These are phyloP conservation scores for Oceanodroma tethys DNA, from an alignment of 2,113 vertebrate species.

Conservation along the genomic window DNA sequence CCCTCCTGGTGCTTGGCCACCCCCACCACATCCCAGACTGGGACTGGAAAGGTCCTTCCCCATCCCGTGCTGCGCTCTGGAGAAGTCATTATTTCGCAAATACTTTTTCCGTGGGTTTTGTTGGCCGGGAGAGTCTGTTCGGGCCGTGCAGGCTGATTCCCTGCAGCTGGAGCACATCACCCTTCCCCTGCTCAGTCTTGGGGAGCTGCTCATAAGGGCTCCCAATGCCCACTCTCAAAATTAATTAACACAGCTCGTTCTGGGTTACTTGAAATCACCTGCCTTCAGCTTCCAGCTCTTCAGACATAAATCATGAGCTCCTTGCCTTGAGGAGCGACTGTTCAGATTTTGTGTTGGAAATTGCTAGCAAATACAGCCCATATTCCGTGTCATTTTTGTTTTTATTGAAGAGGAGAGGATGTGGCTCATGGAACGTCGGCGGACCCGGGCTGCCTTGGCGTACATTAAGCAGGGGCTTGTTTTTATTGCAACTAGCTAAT, in stretches of 20 bases:
- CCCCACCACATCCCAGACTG: background rate
- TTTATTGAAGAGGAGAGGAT: slow-evolving; percentile 58
- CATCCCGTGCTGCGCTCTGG: background rate
- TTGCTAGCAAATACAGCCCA: background rate
- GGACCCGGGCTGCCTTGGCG: background rate
- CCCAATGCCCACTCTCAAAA: background rate
- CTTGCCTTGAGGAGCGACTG: slow-evolving; percentile 15
- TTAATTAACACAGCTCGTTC: background rate
- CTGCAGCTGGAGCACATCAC: rapidly evolving
- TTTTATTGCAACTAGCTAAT: slow-evolving; percentile 23
- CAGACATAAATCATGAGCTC: slow-evolving; percentile 26
- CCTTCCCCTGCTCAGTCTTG: background rate
- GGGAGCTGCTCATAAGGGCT: background rate
- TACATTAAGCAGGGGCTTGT: background rate
- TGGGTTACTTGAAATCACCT: background rate
- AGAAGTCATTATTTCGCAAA: slow-evolving; percentile 22
- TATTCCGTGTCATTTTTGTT: background rate
- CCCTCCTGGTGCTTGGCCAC: background rate
- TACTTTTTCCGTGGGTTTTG: slow-evolving; percentile 11
- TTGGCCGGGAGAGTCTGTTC: background rate
- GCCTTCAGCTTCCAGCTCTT: slow-evolving; percentile 2
- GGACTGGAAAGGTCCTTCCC: background rate
- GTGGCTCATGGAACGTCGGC: slow-evolving; percentile 23
- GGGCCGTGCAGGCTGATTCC: background rate
- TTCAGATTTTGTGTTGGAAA: slow-evolving; percentile 51